These are phyloP conservation scores for Alsophila aescularia DNA, from an alignment of 2,888 invertebrate genomes.

Conservation along the genomic window DNA sequence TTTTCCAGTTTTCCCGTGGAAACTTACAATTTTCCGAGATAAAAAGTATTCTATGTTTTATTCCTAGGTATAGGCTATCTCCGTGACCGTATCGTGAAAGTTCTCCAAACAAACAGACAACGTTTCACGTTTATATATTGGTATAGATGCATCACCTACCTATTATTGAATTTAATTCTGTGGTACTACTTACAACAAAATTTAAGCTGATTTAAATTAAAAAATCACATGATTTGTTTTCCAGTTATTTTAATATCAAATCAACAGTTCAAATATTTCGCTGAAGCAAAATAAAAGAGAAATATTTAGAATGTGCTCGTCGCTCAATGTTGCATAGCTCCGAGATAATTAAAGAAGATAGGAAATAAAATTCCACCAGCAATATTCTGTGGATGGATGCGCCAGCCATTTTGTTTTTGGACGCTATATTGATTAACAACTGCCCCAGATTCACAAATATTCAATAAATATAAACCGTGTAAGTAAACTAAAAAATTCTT, in stretches of 20 bases:
- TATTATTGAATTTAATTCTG: no score
- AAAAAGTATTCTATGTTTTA: no score
- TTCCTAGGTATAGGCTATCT: no score
- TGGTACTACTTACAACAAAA: no score
- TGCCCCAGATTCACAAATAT: not conserved
- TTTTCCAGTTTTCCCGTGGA: no score
- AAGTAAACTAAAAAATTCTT: no score
- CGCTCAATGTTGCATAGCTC: constrained; percentile 62
- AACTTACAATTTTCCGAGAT: no score
- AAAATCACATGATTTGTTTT: not conserved
- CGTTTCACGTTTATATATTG: no score
- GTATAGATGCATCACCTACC: no score
- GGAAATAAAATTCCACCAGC: constrained; percentile 75
- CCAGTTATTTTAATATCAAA: constrained; percentile 19
- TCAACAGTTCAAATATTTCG: constrained; percentile 21
- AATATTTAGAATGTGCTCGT: constrained; percentile 28
- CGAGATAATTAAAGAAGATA: constrained; percentile 79
- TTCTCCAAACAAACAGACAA: no score
- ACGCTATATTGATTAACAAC: constrained; percentile 34
- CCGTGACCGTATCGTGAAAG: no score
- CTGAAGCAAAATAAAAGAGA: constrained; percentile 24
- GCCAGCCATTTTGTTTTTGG: constrained; percentile 62
- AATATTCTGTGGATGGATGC: constrained; percentile 63
- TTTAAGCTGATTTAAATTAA: not conserved
- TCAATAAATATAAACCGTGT: not conserved